phyloP scores from a whole-genome alignment of 2,888 invertebrate species.

The Galerucella pusilla region DNA sequence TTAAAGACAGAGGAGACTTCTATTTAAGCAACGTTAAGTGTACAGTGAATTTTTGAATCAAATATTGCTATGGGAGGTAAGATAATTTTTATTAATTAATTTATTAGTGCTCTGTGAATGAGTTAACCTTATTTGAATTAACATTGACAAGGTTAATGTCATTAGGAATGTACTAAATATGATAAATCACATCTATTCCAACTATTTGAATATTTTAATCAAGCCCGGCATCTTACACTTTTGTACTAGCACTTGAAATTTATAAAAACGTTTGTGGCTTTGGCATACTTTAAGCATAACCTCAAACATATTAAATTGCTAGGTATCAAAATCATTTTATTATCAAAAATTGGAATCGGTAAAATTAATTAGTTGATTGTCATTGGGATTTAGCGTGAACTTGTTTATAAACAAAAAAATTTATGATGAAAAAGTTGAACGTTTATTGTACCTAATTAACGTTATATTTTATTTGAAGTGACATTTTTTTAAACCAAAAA shows the following conservation, averaged over 20 bases:
- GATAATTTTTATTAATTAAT: conserved; percentile 29
- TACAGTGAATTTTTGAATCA: conserved; percentile 33
- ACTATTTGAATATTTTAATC: conserved; percentile 8
- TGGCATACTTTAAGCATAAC: not conserved
- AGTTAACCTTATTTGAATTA: conserved; percentile 26
- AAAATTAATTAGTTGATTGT: not conserved
- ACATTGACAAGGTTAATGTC: conserved; percentile 33
- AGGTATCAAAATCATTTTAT: not conserved
- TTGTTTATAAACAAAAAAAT: not conserved
- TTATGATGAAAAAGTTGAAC: not conserved
- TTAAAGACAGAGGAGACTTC: conserved; percentile 25
- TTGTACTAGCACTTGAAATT: not conserved
- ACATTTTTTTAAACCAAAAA: not conserved
- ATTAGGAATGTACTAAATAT: not conserved
- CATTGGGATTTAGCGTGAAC: not conserved
- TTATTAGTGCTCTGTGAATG: conserved; percentile 4
- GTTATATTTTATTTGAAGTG: not conserved
- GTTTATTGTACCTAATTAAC: not conserved
- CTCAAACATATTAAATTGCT: not conserved
- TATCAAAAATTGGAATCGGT: not conserved
- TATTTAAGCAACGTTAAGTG: conserved; percentile 34
- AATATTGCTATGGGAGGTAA: conserved; percentile 46
- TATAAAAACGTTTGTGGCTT: not conserved
- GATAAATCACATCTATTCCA: not conserved
- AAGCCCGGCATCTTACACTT: conserved; percentile 20